Base-by-base conservation (phyloP, 1,140 invertebrate genomes). In the Aphelinus atriplicis region DNA sequence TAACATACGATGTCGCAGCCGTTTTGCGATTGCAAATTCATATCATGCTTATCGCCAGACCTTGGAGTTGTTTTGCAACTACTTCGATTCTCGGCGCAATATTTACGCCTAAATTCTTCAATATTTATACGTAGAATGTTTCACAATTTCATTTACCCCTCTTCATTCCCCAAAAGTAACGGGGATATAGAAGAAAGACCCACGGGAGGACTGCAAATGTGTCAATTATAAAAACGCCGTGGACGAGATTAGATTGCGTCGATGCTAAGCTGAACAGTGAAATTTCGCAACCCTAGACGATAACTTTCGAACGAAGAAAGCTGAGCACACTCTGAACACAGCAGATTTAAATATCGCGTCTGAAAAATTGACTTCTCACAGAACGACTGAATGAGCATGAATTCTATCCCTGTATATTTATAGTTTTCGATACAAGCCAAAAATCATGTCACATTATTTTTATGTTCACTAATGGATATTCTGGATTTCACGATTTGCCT, bases 21-120 rank as follows among this genome's bases (percentile, higher is more conserved):
- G 43, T 26, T 60, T 60, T 43, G 26, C 7, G 46, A 69, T 43
- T 61, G 58, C n/a, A 10, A 70, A 70, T 70, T 60, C 26, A 26
- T n/a, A 47, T 69, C 56, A 60, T 43, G 3, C n/a, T 50, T 70
- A 70, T 61, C 58, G 45, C 10, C 1, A 45, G 9, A 61, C 48
- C 47, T 61, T 70, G 26, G 9, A 51, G 42, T 10, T 43, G 3
- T 61, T 43, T 7, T 7, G 6, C 60, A 60, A 50, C 50, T 1
- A 26, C 6, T 50, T 3, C 45, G 46, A 9, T 45, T 50, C 45
- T 46, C 47, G 43, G 42, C 0, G 56, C 3, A 6, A 43, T 1
- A 61, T 61, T 55, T 56, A 43, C 43, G 48, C 56, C 42, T 45
- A 45, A 67, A 55, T 43, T 43, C 45, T 42, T 61, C 4, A 61